phyloP scores from a whole-genome alignment of 2,113 vertebrate genomes.

The Megalops atlanticus region DNA sequence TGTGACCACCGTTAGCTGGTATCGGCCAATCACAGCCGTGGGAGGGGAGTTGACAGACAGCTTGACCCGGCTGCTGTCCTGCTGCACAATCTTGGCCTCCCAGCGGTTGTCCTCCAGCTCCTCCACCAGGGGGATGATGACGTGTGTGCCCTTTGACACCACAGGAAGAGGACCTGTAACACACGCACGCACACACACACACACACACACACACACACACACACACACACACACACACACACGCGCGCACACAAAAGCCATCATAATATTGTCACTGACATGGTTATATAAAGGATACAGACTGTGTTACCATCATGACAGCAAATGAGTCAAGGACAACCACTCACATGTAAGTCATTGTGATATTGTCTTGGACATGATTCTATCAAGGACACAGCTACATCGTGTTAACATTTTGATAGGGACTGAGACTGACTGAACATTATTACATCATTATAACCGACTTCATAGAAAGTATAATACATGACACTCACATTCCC shows the following conservation, averaged over 20 bases:
- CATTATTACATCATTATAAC: too few relatives aligned
- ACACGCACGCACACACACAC: background rate
- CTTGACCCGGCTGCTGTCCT: slow-evolving; percentile 59
- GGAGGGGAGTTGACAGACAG: slow-evolving; percentile 73
- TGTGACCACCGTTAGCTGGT: slow-evolving; percentile 72
- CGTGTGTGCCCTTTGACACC: slow-evolving; percentile 82
- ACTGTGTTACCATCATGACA: too few relatives aligned
- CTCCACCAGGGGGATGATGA: slow-evolving; percentile 77
- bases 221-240: background rate
- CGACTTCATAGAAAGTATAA: too few relatives aligned
- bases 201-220: background rate
- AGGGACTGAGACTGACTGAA: too few relatives aligned
- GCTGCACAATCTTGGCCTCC: slow-evolving; percentile 76
- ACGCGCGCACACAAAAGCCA: background rate
- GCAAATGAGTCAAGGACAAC: too few relatives aligned
- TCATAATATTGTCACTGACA: too few relatives aligned
- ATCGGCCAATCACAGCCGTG: slow-evolving; percentile 77
- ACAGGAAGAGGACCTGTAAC: slow-evolving; percentile 71
- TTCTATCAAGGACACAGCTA: too few relatives aligned
- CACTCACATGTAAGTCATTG: too few relatives aligned
- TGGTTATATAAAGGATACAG: too few relatives aligned
- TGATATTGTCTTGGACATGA: too few relatives aligned
- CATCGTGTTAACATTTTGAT: too few relatives aligned
- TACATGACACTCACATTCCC: too few relatives aligned
- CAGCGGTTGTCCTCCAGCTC: slow-evolving; percentile 72